Percentiles rank a stretch among this genome's conserved stretches.
phyloP scores from a whole-genome alignment of 2,113 vertebrate genomes.

The Thunnus maccoyii region DNA sequence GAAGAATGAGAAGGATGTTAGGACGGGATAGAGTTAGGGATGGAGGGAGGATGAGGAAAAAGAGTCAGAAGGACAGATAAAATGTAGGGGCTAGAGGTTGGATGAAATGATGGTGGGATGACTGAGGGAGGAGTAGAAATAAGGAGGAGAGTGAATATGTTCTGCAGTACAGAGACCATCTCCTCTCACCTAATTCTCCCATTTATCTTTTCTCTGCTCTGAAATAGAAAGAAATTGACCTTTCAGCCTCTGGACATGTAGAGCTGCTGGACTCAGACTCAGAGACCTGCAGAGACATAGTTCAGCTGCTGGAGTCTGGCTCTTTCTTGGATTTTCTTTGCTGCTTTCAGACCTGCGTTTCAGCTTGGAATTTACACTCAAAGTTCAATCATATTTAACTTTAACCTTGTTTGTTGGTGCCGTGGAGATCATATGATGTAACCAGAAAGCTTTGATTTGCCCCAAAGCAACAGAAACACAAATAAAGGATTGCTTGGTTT shows the following conservation, averaged over 20 bases:
- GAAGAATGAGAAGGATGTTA: background rate
- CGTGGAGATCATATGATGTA: too few relatives aligned
- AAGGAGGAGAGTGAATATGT: background rate
- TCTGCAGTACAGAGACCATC: constrained; percentile 30
- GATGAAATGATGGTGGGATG: constrained; percentile 1
- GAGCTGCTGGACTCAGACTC: constrained; percentile 2
- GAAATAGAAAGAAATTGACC: constrained; percentile 60
- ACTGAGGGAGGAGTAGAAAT: background rate
- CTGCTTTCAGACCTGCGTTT: background rate
- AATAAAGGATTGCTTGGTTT: too few relatives aligned
- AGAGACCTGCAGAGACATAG: background rate
- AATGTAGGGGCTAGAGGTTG: background rate
- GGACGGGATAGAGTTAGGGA: background rate
- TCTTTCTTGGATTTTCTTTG: background rate
- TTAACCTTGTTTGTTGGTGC: background rate
- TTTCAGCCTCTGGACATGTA: constrained; percentile 44
- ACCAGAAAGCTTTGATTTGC: too few relatives aligned
- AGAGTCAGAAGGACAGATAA: background rate
- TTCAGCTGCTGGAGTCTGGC: background rate
- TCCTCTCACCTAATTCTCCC: constrained; percentile 56
- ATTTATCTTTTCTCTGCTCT: constrained; percentile 56
- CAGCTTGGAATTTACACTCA: background rate
- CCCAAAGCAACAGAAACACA: too few relatives aligned
- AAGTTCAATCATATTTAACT: background rate
- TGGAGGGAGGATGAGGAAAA: background rate